Evolutionary conservation across 1,140 invertebrate genomes (phyloP).

Genomic region (Zaprionus tsacasi): DNA sequence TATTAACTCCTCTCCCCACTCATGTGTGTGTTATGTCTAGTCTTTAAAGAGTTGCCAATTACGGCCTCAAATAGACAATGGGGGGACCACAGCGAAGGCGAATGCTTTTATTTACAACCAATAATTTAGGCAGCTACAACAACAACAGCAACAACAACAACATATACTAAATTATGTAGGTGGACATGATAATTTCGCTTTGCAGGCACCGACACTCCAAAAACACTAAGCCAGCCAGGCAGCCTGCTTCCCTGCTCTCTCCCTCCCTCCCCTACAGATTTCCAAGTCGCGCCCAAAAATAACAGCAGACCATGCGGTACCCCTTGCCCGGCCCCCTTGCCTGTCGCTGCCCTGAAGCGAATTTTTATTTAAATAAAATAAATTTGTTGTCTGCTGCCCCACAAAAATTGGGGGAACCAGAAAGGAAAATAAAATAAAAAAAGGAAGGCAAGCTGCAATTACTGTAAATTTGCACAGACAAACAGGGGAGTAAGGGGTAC

Average conservation of each 20-base stretch:
- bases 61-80: constrained; percentile 55
- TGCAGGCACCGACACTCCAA: constrained; percentile 56
- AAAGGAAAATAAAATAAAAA: constrained; percentile 1
- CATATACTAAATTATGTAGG: constrained; percentile 77
- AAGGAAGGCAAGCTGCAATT: constrained; percentile 57
- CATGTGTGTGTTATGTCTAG: constrained; percentile 9
- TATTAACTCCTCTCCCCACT: constrained; percentile 26
- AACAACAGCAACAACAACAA: constrained; percentile 51
- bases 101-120: constrained; percentile 74
- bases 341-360: constrained; percentile 48
- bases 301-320: constrained; percentile 33
- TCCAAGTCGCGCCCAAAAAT: constrained; percentile 72
- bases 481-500: constrained; percentile 34
- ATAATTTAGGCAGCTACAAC: constrained; percentile 63
- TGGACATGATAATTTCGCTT: constrained; percentile 75
- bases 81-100: constrained; percentile 34
- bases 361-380: constrained; percentile 79
- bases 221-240: neutral
- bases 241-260: constrained; percentile 7
- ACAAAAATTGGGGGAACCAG: constrained; percentile 31
- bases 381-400: constrained; percentile 62
- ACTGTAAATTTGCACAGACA: constrained; percentile 59
- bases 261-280: constrained; percentile 43
- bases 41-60: constrained; percentile 58
- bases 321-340: neutral